These are phyloP conservation scores for Protobothrops mucrosquamatus DNA, from an alignment of 2,113 vertebrate genomes.

Conservation along the genomic window DNA sequence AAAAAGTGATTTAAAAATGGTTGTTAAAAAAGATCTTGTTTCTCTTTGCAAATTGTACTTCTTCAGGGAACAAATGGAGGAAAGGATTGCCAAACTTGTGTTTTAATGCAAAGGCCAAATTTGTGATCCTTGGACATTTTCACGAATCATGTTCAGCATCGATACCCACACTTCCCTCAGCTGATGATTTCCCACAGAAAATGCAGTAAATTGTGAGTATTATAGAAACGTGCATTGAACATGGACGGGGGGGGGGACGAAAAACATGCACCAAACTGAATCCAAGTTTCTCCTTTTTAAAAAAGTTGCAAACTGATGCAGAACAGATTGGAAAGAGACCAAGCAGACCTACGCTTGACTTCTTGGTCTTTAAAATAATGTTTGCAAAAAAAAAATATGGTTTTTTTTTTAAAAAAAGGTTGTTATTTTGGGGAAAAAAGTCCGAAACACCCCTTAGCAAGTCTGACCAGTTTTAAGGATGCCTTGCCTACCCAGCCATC, in stretches of 20 bases:
- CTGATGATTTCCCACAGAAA: background rate
- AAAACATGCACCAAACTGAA: background rate
- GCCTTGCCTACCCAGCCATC: background rate
- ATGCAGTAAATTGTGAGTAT: background rate
- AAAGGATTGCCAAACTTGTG: background rate
- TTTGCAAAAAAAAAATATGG: background rate
- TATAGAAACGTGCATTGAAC: background rate
- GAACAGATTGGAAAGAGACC: background rate
- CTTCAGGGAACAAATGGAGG: background rate
- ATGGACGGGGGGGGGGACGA: too few species aligned
- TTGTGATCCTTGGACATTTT: background rate
- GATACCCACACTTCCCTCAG: background rate
- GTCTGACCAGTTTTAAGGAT: background rate
- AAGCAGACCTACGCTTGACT: background rate
- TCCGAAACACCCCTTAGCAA: background rate
- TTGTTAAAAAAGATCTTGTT: background rate
- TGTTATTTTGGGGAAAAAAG: background rate
- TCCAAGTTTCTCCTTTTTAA: background rate
- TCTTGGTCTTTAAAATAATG: background rate
- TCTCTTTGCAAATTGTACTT: background rate
- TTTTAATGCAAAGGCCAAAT: background rate
- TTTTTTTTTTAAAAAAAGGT: background rate
- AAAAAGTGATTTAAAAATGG: background rate
- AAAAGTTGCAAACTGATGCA: background rate
- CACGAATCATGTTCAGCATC: too few species aligned